Evolutionary conservation across 53 echinoderm and acorn worm genomes (phyloP), one percentile per base, ranked within the genome.

Genomic region (Stichopus horrens): DNA sequence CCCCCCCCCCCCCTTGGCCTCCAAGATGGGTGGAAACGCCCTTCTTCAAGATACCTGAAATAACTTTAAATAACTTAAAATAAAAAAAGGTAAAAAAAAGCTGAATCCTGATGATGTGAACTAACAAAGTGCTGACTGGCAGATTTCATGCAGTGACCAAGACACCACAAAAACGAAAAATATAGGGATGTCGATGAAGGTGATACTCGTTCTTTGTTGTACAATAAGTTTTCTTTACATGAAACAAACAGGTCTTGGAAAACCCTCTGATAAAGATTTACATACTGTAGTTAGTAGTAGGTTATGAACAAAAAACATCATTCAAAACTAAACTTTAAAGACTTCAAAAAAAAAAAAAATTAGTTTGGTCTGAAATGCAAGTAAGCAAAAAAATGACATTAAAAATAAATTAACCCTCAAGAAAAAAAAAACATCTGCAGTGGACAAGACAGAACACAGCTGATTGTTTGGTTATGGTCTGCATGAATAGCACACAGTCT

Each of bases 221-320:
- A 81, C 81, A 81, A 81, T 81, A 81, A 71, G 57, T 81, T 56
- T 57, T 81, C 57, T 81, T 81, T 81, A 81, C 81, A 81, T 53
- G 55, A 80, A 81, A 79, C 79, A 79, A 79, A 81, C 81, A 81
- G 56, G 81, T 57, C 57, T 81, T 81, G 81, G 58, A 81, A 52
- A 81, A 81, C 71, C 71, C 71, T 56, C 58, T 56, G 56, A 81
- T 81, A 81, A 22, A 81, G 57, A 81, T 81, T 81, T 81, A 81
- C 81, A 81, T 81, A 81, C 56, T 81, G 81, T 56, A 56, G 81
- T 81, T 81, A 81, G 81, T 81, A 81, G 55, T 81, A 81, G 81
- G 57, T 58, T 81, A 81, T 81, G 23, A 57, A 81, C 81, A 81
- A 81, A 75, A 74, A 53, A 79, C 54, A 81, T 71, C 71, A 71